Evolutionary conservation across 1,140 invertebrate species (phyloP), one percentile per base, ranked within the genome.

Genomic region (Dendroctonus ponderosae): DNA sequence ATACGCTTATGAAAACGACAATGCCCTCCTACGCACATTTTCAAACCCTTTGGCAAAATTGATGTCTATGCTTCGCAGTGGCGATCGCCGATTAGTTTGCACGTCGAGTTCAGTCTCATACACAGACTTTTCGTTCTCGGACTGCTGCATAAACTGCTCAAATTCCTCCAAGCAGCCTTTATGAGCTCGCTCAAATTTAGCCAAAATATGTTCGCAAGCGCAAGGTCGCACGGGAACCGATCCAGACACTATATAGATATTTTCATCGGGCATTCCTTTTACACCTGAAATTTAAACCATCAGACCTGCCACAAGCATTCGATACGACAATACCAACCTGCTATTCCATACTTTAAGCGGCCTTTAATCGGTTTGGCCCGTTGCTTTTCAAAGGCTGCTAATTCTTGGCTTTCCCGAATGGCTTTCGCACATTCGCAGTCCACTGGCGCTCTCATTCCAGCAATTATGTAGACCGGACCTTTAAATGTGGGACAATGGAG

Each of bases 181-280:
- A 50, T 77, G 75, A 58, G 57, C 68, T 7, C 68, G 14, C 54
- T 68, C 49, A 40, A 73, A 78, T 46, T 57, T 44, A 1, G 71
- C 46, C 37, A 71, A 74, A 9, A 77, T 38, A 26, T 64, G 56
- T 67, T 74, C 70, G 56, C 76, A 78, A 5, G 58, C 46, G 56
- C 76, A 78, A 4, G 69, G 66, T 26, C 62, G 38, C 12, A 63
- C 64, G 11, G 53, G 56, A 37, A 69, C 38, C 2, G 72, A 69
- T n/a, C 67, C 57, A 9, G 65, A 63, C 7, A 78, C 40, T 8
- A 75, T 62, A 58, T 73, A 78, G 3, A 75, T 66, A 57, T 77
- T 78, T 52, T 75, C 72, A 11, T 71, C 58, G 0, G 72, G 69
- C 37, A 70, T 70, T 50, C 62, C 63, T 41, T 66, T 72, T 5